Conservation (phyloP, 2,888 invertebrate genomes). For the Ochropacha duplaris region DNA sequence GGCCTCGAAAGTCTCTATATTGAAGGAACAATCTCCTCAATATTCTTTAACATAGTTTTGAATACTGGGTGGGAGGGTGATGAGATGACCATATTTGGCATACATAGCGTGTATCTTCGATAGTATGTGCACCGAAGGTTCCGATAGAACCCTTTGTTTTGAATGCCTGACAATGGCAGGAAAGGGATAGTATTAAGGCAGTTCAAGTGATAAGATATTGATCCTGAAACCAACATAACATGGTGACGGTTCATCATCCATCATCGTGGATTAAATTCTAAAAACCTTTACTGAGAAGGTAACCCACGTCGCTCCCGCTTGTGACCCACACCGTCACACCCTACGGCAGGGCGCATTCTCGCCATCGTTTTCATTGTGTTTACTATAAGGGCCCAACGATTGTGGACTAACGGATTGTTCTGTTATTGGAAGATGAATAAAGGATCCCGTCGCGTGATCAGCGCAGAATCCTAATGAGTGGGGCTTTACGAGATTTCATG, state of each 20-base stretch:
- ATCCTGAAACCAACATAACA: too few relatives aligned
- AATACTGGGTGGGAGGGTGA: not conserved
- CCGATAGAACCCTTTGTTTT: not conserved
- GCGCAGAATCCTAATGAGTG: not conserved
- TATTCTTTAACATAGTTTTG: not conserved
- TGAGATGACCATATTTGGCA: not conserved
- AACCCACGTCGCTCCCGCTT: not conserved
- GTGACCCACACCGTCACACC: not conserved
- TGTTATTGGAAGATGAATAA: slow-evolving; percentile 1
- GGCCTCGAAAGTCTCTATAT: too few relatives aligned
- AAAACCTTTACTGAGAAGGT: too few relatives aligned
- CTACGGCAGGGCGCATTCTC: not conserved
- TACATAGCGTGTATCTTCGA: not conserved
- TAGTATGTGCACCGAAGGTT: not conserved
- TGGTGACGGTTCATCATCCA: not conserved
- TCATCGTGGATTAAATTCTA: too few relatives aligned
- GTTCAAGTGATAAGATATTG: not conserved
- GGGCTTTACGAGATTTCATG: not conserved
- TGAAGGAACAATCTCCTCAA: too few relatives aligned
- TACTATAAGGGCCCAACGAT: not conserved
- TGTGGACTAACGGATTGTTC: not conserved
- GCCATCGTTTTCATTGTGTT: not conserved
- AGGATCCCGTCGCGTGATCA: not conserved
- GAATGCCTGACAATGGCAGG: not conserved
- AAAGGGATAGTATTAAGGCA: not conserved